Evolutionary conservation across 2,113 vertebrate species (phyloP).

Genomic region (Proteles cristata): DNA sequence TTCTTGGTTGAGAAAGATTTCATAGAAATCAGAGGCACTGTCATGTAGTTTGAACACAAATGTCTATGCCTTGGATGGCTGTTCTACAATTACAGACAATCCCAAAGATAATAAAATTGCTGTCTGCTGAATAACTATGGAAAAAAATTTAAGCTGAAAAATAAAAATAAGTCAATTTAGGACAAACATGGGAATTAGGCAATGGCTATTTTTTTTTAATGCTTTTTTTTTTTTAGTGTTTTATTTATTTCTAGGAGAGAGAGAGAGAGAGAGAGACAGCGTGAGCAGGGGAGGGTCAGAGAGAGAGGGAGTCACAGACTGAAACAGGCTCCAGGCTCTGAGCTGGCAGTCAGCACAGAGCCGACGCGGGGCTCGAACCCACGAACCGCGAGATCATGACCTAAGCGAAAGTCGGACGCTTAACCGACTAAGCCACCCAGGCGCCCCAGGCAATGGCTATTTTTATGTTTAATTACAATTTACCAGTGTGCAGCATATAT

Average conservation of each 20-base stretch:
- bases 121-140: background rate
- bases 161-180: background rate
- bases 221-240: no score
- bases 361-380: no score
- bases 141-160: background rate
- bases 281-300: no score
- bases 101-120: background rate
- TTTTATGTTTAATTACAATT: background rate
- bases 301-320: no score
- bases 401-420: no score
- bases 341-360: no score
- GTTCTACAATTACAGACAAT: constrained; percentile 16
- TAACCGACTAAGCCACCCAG: no score
- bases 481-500: background rate
- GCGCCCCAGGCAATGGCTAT: background rate
- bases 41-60: background rate
- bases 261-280: no score
- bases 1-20: constrained; percentile 18
- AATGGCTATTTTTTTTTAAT: background rate
- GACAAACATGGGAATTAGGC: background rate
- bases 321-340: no score
- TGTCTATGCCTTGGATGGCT: background rate
- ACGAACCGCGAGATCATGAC: no score
- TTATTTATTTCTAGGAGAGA: no score
- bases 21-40: background rate